Percentiles rank a stretch among this genome's conserved stretches.
These are phyloP conservation scores for Rattus norvegicus DNA, from an alignment of 2,113 vertebrate species.

Conservation along the genomic window DNA sequence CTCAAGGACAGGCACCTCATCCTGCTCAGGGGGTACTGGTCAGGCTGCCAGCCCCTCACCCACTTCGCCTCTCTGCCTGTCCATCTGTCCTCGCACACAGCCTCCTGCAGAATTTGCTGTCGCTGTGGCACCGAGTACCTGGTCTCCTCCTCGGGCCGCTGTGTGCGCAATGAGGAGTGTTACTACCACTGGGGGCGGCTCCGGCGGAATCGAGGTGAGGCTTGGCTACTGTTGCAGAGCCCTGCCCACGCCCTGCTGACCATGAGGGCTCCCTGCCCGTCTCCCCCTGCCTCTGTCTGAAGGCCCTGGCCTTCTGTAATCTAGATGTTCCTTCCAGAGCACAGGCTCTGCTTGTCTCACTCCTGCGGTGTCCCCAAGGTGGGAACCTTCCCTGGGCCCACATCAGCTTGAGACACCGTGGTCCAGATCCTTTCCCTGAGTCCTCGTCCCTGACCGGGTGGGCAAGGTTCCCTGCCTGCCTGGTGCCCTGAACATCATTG, in stretches of 20 bases:
- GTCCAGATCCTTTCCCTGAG: neutral
- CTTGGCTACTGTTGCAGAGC: neutral
- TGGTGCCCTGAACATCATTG: neutral
- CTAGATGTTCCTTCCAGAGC: neutral
- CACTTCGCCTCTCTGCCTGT: neutral
- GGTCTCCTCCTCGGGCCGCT: constrained; percentile 91
- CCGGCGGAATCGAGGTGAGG: constrained; percentile 92
- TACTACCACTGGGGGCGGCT: constrained; percentile 94
- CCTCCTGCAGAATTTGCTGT: constrained; percentile 93
- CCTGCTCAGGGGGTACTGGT: no score
- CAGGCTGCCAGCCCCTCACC: neutral
- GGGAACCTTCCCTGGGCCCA: neutral
- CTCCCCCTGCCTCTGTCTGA: neutral
- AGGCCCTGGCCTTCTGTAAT: neutral
- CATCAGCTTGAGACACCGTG: neutral
- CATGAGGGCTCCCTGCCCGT: neutral
- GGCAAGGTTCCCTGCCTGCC: neutral
- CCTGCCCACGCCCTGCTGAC: neutral
- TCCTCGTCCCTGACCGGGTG: neutral
- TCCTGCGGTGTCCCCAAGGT: neutral
- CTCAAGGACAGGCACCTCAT: no score
- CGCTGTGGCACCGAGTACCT: constrained; percentile 95
- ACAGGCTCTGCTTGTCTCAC: neutral
- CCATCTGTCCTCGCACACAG: constrained; percentile 76
- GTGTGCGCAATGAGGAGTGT: constrained; percentile 95